Conservation (phyloP, 1,140 invertebrate genomes). For the Bacillus rossius region DNA sequence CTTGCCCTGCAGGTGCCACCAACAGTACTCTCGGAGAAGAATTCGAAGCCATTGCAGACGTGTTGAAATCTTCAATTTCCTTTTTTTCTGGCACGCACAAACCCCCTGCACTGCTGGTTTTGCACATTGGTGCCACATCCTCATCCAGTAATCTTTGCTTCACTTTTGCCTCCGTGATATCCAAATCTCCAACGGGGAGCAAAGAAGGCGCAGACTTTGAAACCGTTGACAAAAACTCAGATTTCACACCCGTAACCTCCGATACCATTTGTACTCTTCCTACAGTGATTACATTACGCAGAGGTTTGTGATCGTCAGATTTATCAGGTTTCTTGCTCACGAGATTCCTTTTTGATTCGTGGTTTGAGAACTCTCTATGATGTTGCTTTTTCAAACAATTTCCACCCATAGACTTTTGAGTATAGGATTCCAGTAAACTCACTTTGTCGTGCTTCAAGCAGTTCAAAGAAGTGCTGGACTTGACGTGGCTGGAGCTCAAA, state of each 20-base stretch:
- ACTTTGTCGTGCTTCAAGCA: no score
- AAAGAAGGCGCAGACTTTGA: constrained; percentile 14
- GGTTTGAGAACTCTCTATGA: constrained; percentile 8
- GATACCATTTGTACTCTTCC: background rate
- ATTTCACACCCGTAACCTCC: background rate
- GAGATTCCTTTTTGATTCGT: background rate
- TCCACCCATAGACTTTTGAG: no score
- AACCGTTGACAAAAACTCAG: no score
- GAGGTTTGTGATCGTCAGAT: background rate
- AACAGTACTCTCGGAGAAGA: no score
- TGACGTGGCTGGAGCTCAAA: no score
- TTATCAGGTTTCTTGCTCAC: background rate
- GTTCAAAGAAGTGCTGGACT: no score
- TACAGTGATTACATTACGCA: constrained; percentile 7
- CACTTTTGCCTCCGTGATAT: constrained; percentile 54
- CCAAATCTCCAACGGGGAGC: constrained; percentile 42
- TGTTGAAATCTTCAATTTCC: background rate
- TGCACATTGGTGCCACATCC: background rate
- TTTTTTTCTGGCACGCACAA: background rate
- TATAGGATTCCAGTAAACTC: no score
- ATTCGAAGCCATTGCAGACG: no score
- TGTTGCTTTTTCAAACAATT: background rate
- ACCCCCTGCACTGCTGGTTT: background rate
- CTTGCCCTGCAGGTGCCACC: no score
- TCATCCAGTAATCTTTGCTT: constrained; percentile 54